Evolutionary conservation across 2,113 vertebrate genomes (phyloP).

Genomic region (Bubo blakistoni): DNA sequence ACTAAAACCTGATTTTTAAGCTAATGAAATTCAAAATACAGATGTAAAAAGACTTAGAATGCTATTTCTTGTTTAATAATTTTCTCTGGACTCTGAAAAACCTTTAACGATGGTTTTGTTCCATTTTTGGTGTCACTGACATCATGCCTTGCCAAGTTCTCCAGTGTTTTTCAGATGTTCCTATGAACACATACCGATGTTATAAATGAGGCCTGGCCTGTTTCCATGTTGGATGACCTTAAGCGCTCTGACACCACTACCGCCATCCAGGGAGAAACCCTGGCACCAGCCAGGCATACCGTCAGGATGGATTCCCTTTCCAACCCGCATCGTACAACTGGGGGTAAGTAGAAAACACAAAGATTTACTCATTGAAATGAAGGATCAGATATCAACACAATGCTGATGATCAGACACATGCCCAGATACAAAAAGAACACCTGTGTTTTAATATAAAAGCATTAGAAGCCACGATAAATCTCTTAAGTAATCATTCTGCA

Average conservation of each 20-base stretch:
- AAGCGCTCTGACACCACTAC: constrained; percentile 91
- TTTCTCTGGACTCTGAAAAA: neutral
- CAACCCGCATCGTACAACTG: constrained; percentile 97
- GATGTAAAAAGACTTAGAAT: neutral
- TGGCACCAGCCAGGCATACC: constrained; percentile 97
- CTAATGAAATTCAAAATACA: neutral
- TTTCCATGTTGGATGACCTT: constrained; percentile 96
- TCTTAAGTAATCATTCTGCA: neutral
- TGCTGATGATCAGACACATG: neutral
- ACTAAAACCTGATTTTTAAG: neutral
- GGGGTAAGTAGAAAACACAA: neutral
- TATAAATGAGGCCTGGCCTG: constrained; percentile 95
- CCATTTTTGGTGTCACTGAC: neutral
- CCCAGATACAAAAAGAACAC: neutral
- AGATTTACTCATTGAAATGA: neutral
- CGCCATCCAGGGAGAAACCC: constrained; percentile 94
- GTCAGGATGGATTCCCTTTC: constrained; percentile 92
- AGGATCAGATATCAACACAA: neutral
- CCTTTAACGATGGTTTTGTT: neutral
- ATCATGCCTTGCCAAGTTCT: neutral
- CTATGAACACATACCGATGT: constrained; percentile 82
- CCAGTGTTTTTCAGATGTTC: neutral
- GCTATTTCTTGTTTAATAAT: neutral
- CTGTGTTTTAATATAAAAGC: neutral
- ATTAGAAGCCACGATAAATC: neutral